Percentiles rank a stretch among this genome's conserved stretches.
These are phyloP conservation scores for Linhomoeus sp. DNA, from an alignment of 2,888 invertebrate genomes.

Conservation along the genomic window DNA sequence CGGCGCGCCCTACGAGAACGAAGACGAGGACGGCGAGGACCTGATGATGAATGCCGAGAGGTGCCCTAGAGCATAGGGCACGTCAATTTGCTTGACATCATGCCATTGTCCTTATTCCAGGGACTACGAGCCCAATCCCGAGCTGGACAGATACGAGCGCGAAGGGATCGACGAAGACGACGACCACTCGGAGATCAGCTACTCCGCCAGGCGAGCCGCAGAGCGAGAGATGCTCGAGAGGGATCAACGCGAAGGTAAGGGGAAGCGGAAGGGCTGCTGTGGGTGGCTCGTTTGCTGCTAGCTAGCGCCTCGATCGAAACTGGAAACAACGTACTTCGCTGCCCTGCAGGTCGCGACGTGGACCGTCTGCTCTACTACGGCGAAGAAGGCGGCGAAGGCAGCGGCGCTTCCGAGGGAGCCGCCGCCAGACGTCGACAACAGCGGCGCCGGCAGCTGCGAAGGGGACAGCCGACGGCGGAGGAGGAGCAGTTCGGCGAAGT, in stretches of 20 bases:
- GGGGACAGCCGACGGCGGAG: neutral
- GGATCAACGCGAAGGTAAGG: conserved; percentile 50
- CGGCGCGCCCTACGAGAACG: conserved; percentile 10
- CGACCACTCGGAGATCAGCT: conserved; percentile 59
- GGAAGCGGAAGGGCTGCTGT: conserved; percentile 38
- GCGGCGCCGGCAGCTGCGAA: too few species aligned
- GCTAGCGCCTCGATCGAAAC: too few species aligned
- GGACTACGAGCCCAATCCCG: conserved; percentile 90
- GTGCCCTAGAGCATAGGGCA: too few species aligned
- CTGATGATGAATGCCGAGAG: conserved; percentile 5
- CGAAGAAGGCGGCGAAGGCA: conserved; percentile 10
- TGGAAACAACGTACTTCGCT: too few species aligned
- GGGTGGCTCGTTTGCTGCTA: conserved; percentile 52
- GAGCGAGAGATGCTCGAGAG: conserved; percentile 65
- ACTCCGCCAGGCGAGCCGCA: conserved; percentile 66
- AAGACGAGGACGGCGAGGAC: conserved; percentile 24
- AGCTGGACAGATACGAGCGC: conserved; percentile 72
- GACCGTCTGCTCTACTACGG: conserved; percentile 7
- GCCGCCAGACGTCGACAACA: too few species aligned
- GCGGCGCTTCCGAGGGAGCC: too few species aligned
- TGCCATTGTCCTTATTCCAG: too few species aligned
- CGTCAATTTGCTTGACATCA: too few species aligned
- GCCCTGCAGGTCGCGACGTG: too few species aligned
- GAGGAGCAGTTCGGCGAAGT: conserved; percentile 7
- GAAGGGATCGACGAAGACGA: conserved; percentile 59